Base-by-base conservation (phyloP, 30 jellyfish, hydroid and myxozoan species). In the Cassiopea andromeda region DNA sequence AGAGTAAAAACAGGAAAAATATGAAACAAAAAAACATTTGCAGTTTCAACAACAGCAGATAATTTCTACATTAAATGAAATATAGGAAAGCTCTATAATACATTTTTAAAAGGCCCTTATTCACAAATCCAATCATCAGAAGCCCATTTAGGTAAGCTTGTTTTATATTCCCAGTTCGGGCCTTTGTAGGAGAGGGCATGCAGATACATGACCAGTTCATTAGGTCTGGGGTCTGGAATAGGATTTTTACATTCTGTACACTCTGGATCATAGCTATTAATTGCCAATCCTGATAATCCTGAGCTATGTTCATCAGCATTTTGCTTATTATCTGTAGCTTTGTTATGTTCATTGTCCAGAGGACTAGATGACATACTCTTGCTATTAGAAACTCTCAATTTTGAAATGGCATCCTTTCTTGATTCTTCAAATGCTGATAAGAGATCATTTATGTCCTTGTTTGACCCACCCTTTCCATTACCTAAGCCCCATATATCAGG, bases 401-500 rank as follows among this genome's bases (percentile, higher is more conserved):
- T 87, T 64, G 75, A 44, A 1, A 48, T 77, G 60, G 80, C 60
- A 60, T 90, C 97, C 77, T 90, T 90, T 72, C 97, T 90, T 64
- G 91, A 69, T 48, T 67, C 93, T 64, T 76, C 93, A 49, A 89
- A 64, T 7, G 80, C 82, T n/a, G 85, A 49, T 12, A 89, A 57
- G 6, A 96, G 93, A 70, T 96, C 93, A 43, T 85, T 78, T 10
- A 87, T 77, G 69, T 71, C 89, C 19, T 73, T 49, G 43, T 73
- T 82, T n/a, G 87, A 78, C 71, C 98, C 98, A n/a, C 94, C 92
- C 64, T 81, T 84, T 1, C 98, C 99, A 60, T 85, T 93, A 3
- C 78, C 81, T 68, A 77, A 79, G 18, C 98, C 98, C 98, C 98
- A 96, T 1, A 98, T 98, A 18, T 93, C 73, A n/a, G 98, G 97